Conservation (phyloP, 2,113 vertebrate genomes). For the Ailurus styani region DNA sequence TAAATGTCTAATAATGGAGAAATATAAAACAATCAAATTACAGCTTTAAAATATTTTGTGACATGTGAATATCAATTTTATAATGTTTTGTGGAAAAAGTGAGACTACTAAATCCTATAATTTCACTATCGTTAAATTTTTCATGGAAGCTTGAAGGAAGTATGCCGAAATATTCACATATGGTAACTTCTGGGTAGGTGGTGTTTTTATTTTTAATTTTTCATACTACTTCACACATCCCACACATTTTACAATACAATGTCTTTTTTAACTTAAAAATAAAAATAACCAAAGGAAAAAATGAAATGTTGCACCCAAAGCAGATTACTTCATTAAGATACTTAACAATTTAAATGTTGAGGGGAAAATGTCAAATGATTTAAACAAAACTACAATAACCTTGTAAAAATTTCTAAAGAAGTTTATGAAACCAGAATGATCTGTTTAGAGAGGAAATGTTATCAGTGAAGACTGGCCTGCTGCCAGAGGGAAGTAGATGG, state of each 20-base stretch:
- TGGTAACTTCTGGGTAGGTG: not conserved
- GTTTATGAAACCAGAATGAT: not conserved
- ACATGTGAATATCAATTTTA: not conserved
- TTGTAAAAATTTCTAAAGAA: not conserved
- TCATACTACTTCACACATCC: not conserved
- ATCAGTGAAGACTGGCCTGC: not conserved
- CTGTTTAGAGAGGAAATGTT: not conserved
- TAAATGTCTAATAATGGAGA: not conserved
- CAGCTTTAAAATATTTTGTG: not conserved
- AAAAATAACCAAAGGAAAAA: not conserved
- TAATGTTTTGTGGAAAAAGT: not conserved
- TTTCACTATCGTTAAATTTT: not conserved
- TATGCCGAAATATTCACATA: not conserved
- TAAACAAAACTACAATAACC: not conserved
- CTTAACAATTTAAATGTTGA: not conserved
- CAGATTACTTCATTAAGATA: not conserved
- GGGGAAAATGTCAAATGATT: not conserved
- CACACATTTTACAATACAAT: not conserved
- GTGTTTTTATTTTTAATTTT: not conserved
- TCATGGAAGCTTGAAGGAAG: not conserved
- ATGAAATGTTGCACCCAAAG: not conserved
- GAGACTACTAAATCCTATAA: not conserved
- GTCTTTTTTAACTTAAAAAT: not conserved
- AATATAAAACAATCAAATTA: not conserved
- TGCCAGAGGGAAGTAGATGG: not conserved